A percentile compares a stretch with the other conserved stretches of the same genome.
Evolutionary conservation across 2,888 invertebrate species (phyloP).

Genomic region (Apamea sordens): DNA sequence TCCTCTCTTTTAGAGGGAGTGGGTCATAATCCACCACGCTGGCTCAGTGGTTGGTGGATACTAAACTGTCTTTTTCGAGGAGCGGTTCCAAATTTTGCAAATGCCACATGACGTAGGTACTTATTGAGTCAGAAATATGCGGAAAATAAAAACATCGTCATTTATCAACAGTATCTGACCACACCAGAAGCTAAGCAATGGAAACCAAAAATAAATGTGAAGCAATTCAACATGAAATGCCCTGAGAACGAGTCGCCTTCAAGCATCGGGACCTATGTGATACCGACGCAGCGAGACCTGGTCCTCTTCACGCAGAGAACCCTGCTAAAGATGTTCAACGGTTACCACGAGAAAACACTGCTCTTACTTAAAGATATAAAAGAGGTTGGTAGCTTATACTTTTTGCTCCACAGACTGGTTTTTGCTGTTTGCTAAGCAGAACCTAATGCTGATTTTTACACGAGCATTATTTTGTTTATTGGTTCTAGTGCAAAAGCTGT

Average conservation of each 20-base stretch:
- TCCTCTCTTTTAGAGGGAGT: too few relatives aligned
- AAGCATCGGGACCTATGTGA: constrained; percentile 80
- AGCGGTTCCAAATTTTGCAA: background rate
- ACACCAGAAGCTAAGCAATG: background rate
- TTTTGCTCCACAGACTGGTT: background rate
- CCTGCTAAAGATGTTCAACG: constrained; percentile 72
- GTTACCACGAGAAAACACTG: constrained; percentile 76
- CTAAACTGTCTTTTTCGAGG: background rate
- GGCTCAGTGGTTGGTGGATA: too few relatives aligned
- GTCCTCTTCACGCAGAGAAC: constrained; percentile 73
- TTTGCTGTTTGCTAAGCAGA: background rate
- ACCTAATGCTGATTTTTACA: background rate
- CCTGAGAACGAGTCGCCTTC: constrained; percentile 74
- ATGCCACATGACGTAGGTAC: too few relatives aligned
- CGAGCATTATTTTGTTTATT: background rate
- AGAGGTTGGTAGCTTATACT: constrained; percentile 69
- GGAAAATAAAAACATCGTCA: background rate
- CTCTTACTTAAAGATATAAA: constrained; percentile 79
- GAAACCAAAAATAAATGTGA: constrained; percentile 16
- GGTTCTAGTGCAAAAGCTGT: background rate
- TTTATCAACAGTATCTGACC: constrained; percentile 8
- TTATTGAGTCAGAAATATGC: too few relatives aligned
- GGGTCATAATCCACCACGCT: too few relatives aligned
- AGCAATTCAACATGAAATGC: constrained; percentile 63
- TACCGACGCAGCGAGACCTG: constrained; percentile 80